Evolutionary conservation across 2,888 invertebrate genomes (phyloP), one percentile per base, ranked within the genome.

Genomic region (Thymelicus lineola): DNA sequence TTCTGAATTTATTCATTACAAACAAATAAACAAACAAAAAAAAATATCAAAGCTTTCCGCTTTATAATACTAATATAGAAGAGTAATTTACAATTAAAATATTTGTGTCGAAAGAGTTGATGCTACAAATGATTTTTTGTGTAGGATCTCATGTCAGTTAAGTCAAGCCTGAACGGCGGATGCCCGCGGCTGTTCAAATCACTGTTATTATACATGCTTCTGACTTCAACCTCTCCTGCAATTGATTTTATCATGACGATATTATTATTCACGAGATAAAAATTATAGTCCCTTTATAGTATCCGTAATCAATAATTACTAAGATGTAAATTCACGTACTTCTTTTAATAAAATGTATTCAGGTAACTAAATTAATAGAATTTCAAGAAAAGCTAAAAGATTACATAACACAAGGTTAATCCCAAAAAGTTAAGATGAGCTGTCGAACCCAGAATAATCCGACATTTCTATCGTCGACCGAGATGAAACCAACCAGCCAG

Each of bases 171-270:
- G 73, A 67, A 71, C 71, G 68, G 66, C 42, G 35, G 60, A 10
- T n/a, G 81, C 82, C 78, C 66, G 77, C 71, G 79, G 80, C 77
- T 71, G 70, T 71, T 71, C 77, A 76, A 80, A 87, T 83, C 83
- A 85, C 90, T 86, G 80, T 90, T 87, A 92, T 92, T 91, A 77
- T 75, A 36, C 67, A 72, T 79, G 89, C 89, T 89, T 80, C 90
- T 81, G 87, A 86, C 84, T 83, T 83, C 79, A 82, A 79, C 82
- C 73, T 82, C 84, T 82, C 81, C 82, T 83, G 83, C 84, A 85
- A 88, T 89, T 87, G 90, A 91, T 91, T 90, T 87, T 91, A 90
- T 91, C 91, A 81, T 85, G 86, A 90, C 87, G 86, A 89, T 86
- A 89, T 90, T 87, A 91, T 90, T 86, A 87, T 82, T 79, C 80